These are phyloP conservation scores for Adelphocoris suturalis DNA, from an alignment of 2,888 invertebrate species.

Conservation along the genomic window DNA sequence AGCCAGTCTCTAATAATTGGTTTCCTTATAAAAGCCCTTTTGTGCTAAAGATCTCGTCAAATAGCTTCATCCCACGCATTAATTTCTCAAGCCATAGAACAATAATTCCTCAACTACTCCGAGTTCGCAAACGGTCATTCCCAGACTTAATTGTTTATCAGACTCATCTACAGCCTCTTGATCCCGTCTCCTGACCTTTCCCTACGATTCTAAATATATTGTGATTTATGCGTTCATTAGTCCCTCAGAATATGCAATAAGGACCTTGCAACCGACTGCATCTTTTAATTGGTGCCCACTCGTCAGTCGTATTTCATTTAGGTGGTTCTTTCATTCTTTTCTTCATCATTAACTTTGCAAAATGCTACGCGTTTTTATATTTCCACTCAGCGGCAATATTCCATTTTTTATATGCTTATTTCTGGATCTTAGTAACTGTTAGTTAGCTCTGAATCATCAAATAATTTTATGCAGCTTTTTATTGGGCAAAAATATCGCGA, in stretches of 20 bases:
- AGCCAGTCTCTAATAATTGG: too few species aligned
- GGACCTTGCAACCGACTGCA: slow-evolving; percentile 35
- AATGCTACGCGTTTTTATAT: neutral
- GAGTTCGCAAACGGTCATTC: slow-evolving; percentile 37
- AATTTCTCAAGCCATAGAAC: neutral
- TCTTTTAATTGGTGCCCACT: slow-evolving; percentile 8
- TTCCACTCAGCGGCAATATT: neutral
- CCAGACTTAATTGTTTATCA: slow-evolving; percentile 42
- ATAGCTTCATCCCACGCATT: neutral
- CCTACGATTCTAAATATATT: slow-evolving; percentile 43
- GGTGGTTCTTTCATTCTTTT: neutral
- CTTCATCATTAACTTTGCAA: slow-evolving; percentile 7
- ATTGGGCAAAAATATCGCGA: too few species aligned
- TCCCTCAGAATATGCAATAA: slow-evolving; percentile 29
- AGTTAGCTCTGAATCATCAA: too few species aligned
- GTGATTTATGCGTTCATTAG: slow-evolving; percentile 54
- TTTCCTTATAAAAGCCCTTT: too few species aligned
- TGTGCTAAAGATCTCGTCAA: neutral
- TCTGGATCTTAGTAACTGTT: too few species aligned
- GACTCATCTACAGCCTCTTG: slow-evolving; percentile 10
- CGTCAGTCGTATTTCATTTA: neutral
- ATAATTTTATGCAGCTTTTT: too few species aligned
- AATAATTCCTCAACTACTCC: neutral
- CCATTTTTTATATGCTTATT: too few species aligned
- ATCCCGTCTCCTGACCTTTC: slow-evolving; percentile 31